Percentiles rank a stretch among this genome's conserved stretches.
Evolutionary conservation across 2,797 vertebrate species (phyloP).

Genomic region (Enteromius unitaeniatus): DNA sequence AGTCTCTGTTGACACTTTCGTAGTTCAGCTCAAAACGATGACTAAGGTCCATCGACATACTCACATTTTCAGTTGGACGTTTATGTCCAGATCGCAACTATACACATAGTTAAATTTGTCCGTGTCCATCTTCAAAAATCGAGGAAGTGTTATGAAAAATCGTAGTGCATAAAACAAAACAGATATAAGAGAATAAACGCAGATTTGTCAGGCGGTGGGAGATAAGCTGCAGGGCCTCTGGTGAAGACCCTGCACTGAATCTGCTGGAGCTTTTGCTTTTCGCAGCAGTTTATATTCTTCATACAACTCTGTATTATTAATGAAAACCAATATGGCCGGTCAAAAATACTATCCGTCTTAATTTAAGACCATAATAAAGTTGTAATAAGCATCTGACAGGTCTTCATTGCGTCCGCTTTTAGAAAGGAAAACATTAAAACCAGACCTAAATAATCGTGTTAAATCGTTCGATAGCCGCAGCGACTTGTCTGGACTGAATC

Average conservation of each 20-base stretch:
- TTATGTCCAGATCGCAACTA: constrained; percentile 96
- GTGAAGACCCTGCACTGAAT: constrained; percentile 13
- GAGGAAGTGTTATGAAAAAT: constrained; percentile 49
- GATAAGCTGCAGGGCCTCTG: constrained; percentile 37
- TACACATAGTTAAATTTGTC: constrained; percentile 95
- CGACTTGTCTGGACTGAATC: neutral
- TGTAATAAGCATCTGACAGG: constrained; percentile 53
- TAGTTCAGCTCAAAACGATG: constrained; percentile 41
- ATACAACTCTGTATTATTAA: neutral
- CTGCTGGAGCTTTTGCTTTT: neutral
- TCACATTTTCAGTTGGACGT: constrained; percentile 98
- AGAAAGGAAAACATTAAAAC: constrained; percentile 66
- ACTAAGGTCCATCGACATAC: constrained; percentile 63
- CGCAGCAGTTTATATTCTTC: neutral
- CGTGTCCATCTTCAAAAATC: constrained; percentile 80
- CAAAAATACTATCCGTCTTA: constrained; percentile 8
- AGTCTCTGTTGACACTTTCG: neutral
- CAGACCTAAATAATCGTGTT: constrained; percentile 63
- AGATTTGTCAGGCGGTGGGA: constrained; percentile 20
- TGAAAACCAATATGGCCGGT: constrained; percentile 1
- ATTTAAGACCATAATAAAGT: constrained; percentile 56
- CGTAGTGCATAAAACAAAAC: constrained; percentile 31
- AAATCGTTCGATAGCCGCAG: accelerated
- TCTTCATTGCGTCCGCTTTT: constrained; percentile 69
- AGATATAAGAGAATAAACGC: constrained; percentile 63